phyloP scores from a whole-genome alignment of 2,888 invertebrate genomes.

The Escarpia spicata region DNA sequence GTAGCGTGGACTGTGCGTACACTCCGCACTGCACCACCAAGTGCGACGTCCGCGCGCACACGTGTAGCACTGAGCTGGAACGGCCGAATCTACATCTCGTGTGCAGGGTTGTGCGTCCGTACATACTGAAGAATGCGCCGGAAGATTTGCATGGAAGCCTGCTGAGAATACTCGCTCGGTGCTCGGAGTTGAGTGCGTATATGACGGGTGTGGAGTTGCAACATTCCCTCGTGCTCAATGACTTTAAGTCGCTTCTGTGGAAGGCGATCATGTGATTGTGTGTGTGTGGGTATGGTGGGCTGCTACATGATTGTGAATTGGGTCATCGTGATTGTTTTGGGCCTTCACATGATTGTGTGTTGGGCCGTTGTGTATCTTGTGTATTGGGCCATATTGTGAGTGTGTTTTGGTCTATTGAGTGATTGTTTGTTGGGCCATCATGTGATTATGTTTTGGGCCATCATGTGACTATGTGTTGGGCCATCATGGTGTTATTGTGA shows the following conservation, averaged over 20 bases:
- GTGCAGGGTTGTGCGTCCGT: conserved; percentile 54
- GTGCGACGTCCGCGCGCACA: conserved; percentile 45
- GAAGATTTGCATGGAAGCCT: conserved; percentile 43
- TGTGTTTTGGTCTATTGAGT: background rate
- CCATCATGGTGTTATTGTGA: background rate
- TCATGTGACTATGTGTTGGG: background rate
- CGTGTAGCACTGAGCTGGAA: conserved; percentile 46
- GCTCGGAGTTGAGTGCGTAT: conserved; percentile 38
- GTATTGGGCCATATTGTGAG: background rate
- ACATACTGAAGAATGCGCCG: conserved; percentile 52
- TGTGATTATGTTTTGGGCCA: background rate
- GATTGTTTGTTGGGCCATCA: background rate
- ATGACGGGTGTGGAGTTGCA: conserved; percentile 42
- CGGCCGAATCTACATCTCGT: conserved; percentile 49
- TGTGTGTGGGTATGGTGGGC: background rate
- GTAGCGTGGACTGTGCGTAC: conserved; percentile 49
- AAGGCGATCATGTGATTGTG: conserved; percentile 5
- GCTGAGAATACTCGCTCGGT: conserved; percentile 46
- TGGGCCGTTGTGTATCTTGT: background rate
- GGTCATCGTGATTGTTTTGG: background rate
- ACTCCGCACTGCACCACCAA: conserved; percentile 48
- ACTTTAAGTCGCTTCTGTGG: conserved; percentile 54
- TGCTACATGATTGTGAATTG: background rate
- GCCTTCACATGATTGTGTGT: background rate
- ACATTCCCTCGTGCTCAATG: conserved; percentile 51